Evolutionary conservation across 2,888 invertebrate genomes (phyloP).

Genomic region (Colletes collaris): DNA sequence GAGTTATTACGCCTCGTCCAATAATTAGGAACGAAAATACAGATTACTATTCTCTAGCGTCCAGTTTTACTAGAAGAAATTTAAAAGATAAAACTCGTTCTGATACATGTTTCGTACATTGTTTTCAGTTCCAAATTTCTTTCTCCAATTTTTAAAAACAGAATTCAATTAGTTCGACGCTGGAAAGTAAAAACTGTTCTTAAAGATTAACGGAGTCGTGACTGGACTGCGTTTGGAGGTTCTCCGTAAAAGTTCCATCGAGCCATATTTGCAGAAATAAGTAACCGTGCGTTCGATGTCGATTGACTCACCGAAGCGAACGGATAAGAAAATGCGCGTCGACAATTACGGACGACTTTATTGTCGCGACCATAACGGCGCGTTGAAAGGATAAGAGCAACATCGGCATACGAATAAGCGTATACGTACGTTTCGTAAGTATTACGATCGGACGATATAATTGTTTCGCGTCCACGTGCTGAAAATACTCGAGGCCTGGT

Average conservation of each 20-base stretch:
- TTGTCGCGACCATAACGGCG: conserved; percentile 46
- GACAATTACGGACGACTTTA: conserved; percentile 56
- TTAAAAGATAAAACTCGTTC: too few species aligned
- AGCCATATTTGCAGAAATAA: conserved; percentile 33
- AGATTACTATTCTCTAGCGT: too few species aligned
- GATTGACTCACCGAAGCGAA: not conserved
- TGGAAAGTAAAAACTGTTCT: too few species aligned
- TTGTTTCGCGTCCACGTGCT: conserved; percentile 53
- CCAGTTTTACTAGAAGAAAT: too few species aligned
- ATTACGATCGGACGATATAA: conserved; percentile 61
- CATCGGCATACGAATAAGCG: conserved; percentile 39
- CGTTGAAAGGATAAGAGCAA: conserved; percentile 23
- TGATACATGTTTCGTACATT: too few species aligned
- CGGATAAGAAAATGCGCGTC: conserved; percentile 36
- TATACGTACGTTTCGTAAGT: conserved; percentile 36
- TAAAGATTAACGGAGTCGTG: conserved; percentile 24
- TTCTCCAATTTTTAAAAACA: too few species aligned
- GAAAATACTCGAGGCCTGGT: conserved; percentile 29
- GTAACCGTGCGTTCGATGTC: conserved; percentile 10
- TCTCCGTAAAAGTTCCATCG: conserved; percentile 30
- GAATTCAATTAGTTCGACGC: too few species aligned
- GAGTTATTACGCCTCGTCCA: too few species aligned
- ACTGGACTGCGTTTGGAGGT: not conserved
- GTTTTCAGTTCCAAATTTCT: too few species aligned
- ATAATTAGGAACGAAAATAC: too few species aligned